These are phyloP conservation scores for Gymnoscopelus microlampas DNA, from an alignment of 2,797 vertebrate genomes.

Conservation along the genomic window DNA sequence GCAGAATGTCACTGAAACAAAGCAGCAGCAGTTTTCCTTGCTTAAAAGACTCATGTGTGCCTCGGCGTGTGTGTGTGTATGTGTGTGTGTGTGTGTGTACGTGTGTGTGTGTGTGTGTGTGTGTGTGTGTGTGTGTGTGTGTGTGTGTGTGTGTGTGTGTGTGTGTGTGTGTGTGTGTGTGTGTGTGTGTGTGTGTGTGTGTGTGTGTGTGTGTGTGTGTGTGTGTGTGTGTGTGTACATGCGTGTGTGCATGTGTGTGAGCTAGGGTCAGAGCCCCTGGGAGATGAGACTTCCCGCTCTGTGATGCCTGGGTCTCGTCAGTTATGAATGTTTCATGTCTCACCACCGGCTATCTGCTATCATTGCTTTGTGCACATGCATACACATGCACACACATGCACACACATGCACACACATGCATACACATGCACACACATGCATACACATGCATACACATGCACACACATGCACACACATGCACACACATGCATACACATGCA, in stretches of 20 bases:
- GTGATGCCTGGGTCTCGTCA: conserved; percentile 87
- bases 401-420: conserved; percentile 2
- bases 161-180: conserved; percentile 14
- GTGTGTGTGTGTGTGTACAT: conserved; percentile 16
- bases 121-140: conserved; percentile 20
- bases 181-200: conserved; percentile 15
- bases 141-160: neutral
- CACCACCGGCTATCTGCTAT: conserved; percentile 83
- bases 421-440: neutral
- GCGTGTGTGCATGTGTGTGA: neutral
- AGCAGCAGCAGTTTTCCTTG: conserved; percentile 84
- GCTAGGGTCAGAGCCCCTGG: conserved; percentile 79
- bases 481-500: conserved; percentile 2
- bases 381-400: conserved; percentile 6
- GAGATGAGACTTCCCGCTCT: conserved; percentile 85
- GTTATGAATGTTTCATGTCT: conserved; percentile 92
- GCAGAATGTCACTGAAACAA: conserved; percentile 83
- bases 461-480: conserved; percentile 2
- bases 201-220: conserved; percentile 21
- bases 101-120: neutral
- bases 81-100: conserved; percentile 19
- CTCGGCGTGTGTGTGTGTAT: conserved; percentile 21
- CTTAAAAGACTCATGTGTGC: conserved; percentile 73
- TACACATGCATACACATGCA: neutral
- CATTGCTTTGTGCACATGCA: conserved; percentile 30